Evolutionary conservation across 2,797 vertebrate genomes (phyloP), one percentile per base, ranked within the genome.

Genomic region (Dipus sagitta): DNA sequence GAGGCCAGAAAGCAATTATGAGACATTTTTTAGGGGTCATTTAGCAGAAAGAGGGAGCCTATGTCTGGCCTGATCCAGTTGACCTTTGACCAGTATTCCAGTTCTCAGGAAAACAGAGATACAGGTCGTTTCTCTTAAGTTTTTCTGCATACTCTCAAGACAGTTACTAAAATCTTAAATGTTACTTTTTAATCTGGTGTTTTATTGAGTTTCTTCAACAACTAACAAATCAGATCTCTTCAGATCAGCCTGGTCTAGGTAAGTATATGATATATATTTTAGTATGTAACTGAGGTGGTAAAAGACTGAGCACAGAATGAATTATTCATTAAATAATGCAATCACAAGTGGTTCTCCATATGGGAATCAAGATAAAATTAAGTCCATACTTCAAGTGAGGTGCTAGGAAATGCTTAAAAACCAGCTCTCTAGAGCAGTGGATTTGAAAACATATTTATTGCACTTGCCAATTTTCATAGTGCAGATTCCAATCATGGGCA

Each of bases 101-200:
- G 18, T 18, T 24, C 17, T 47, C 24, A 52, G 18, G 13, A 30
- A 72, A 42, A 68, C 79, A 34, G 2, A 91, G 32, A 93, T 71
- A 30, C 84, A 42, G 15, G 28, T 23, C 15, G 42, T 83, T 95
- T 78, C 54, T 84, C 75, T 85, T 70, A 65, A 18, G 3, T 12
- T 92, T 30, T 62, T 76, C 68, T 62, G 84, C 88, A 72, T 65
- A 86, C 23, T 88, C 30, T 79, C n/a, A 30, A 81, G 32, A 28
- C 52, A 88, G 14, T 85, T 26, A 88, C 80, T 58, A 60, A 89
- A 88, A 6, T 74, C 30, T 80, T 85, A 20, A 75, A 24, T n/a
- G 2, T 77, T 65, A 26, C 17, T 64, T 87, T 92, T 83, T 82
- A 70, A 12, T 20, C 68, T 94, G 5, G 11, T 70, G 71, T 92